Evolutionary conservation across 2,113 vertebrate species (phyloP), one percentile per base, ranked within the genome.

Genomic region (Oxyruncus cristatus): DNA sequence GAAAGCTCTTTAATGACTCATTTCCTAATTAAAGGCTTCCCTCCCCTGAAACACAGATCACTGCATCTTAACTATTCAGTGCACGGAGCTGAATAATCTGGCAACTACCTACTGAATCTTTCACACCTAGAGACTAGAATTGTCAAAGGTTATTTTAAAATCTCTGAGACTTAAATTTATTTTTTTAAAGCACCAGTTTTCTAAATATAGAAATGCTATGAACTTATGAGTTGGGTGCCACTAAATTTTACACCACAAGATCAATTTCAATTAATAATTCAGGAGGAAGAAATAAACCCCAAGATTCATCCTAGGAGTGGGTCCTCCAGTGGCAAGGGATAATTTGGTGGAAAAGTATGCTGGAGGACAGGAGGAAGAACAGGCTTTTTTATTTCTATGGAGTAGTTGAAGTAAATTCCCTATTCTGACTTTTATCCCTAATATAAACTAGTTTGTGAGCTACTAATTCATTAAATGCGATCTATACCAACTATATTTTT

Each of bases 11-110:
- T 66, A 85, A 92, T 80, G 70, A 85, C 46, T 82, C 47, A 44
- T 93, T 93, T 89, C n/a, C 17, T 80, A 88, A 92, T 89, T 95
- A 95, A 88, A 95, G 17, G 3, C 35, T 85, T 93, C 33, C 27
- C 18, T 95, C 24, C 24, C 37, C 44, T 76, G 11, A 78, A 93
- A 94, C 33, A 77, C 32, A 56, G 59, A n/a, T 63, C 26, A 49
- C 16, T 42, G 27, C 18, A 67, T 47, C 41, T 79, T 59, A 78
- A 76, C 39, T 70, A 70, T 66, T 88, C 37, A 37, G 24, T 50
- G 44, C 32, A 72, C 0, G 0, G 50, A 89, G 47, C 2, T 74
- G 42, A 88, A 83, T 28, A 20, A 70, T 90, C 41, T 83, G 50
- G 56, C 50, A 93, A 14, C 32, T 74, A 50, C 52, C 20, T 84